These are phyloP conservation scores for Heloderma charlesbogerti DNA, from an alignment of 2,113 vertebrate species.

Conservation along the genomic window DNA sequence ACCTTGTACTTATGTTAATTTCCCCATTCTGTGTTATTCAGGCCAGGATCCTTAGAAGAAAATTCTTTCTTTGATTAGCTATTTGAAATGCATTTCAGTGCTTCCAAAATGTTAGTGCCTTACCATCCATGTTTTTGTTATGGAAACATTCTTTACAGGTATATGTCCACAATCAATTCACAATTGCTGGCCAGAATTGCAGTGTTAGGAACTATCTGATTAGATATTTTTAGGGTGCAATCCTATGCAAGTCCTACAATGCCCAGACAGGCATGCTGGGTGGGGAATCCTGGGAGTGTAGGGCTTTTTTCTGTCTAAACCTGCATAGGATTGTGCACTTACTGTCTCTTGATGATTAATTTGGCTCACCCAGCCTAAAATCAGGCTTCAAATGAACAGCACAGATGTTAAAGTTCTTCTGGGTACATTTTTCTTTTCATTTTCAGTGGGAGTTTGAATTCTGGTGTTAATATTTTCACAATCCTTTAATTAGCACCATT, in stretches of 20 bases:
- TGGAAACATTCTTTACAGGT: neutral
- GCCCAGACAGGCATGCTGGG: too few relatives aligned
- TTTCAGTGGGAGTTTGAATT: constrained; percentile 49
- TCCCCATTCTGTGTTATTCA: neutral
- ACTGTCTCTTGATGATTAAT: neutral
- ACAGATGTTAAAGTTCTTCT: constrained; percentile 26
- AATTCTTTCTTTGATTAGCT: neutral
- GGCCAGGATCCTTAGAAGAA: neutral
- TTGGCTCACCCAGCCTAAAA: constrained; percentile 21
- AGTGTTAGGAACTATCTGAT: neutral
- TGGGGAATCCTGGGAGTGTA: too few relatives aligned
- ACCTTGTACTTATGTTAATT: neutral
- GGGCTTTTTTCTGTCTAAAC: too few relatives aligned
- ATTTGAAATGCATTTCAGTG: neutral
- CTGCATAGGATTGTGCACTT: too few relatives aligned
- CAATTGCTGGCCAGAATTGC: neutral
- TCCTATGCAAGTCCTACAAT: neutral
- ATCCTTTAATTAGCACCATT: constrained; percentile 63
- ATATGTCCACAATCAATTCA: neutral
- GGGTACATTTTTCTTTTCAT: constrained; percentile 32
- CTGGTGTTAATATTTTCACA: constrained; percentile 49
- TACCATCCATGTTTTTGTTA: neutral
- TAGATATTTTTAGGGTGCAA: neutral
- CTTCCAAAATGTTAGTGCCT: neutral
- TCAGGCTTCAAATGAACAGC: constrained; percentile 49